Percentiles rank a stretch among this genome's conserved stretches.
phyloP scores from a whole-genome alignment of 37 sponge, comb jelly and placozoan genomes.

The Dysidea cf. avara region DNA sequence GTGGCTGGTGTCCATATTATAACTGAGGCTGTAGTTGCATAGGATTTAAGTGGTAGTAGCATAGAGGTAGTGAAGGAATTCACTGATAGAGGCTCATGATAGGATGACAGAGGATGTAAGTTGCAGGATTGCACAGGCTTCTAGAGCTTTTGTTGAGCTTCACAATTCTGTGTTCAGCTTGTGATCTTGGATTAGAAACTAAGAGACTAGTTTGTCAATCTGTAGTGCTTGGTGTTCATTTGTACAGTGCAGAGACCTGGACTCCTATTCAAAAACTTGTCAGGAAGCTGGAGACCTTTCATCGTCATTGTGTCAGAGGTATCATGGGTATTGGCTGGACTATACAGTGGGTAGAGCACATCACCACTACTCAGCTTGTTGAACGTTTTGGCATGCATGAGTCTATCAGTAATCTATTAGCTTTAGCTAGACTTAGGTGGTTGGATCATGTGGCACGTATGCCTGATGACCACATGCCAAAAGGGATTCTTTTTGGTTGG shows the following conservation, averaged over 20 bases:
- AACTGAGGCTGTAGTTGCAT: too few relatives aligned
- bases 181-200: not conserved
- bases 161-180: not conserved
- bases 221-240: not conserved
- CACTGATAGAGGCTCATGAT: too few relatives aligned
- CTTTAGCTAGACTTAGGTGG: not conserved
- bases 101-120: too few relatives aligned
- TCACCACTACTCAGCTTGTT: not conserved
- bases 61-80: too few relatives aligned
- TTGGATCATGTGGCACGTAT: not conserved
- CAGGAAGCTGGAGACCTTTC: constrained; percentile 3
- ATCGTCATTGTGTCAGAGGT: not conserved
- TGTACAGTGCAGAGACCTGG: constrained; percentile 12
- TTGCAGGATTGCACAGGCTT: not conserved
- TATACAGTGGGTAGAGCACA: not conserved
- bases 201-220: not conserved
- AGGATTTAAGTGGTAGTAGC: too few relatives aligned
- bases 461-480: not conserved
- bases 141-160: not conserved
- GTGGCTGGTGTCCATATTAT: too few relatives aligned
- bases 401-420: not conserved
- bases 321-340: not conserved
- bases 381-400: constrained; percentile 1
- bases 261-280: not conserved
- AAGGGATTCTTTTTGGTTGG: not conserved